Conservation (phyloP, 2,888 invertebrate species). For the Timema cristinae region DNA sequence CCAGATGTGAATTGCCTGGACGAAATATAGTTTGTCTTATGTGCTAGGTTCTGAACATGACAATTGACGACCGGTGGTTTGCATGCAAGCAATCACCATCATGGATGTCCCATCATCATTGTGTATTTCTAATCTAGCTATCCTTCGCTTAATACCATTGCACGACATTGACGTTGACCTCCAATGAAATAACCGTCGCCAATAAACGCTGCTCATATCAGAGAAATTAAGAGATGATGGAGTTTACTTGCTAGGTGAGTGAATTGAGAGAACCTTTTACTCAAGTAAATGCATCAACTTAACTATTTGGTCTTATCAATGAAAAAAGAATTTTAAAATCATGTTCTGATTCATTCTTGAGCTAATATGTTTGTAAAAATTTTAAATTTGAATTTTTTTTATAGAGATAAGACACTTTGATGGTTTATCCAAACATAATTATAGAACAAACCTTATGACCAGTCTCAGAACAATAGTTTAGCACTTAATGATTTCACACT, state of each 20-base stretch:
- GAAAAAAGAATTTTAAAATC: not conserved
- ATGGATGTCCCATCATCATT: conserved; percentile 81
- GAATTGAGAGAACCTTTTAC: not conserved
- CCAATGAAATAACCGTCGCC: conserved; percentile 60
- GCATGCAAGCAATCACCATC: conserved; percentile 80
- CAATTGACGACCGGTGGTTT: conserved; percentile 92
- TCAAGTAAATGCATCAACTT: not conserved
- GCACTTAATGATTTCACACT: too few species aligned
- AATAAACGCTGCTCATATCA: conserved; percentile 77
- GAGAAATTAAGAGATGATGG: conserved; percentile 86
- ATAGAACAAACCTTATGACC: too few species aligned
- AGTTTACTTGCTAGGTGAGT: conserved; percentile 77
- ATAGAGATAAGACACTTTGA: not conserved
- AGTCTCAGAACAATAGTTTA: too few species aligned
- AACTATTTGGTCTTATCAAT: not conserved
- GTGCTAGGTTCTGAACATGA: conserved; percentile 76
- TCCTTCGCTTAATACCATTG: conserved; percentile 83
- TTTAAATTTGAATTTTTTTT: not conserved
- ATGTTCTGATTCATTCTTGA: not conserved
- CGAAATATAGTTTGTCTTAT: conserved; percentile 22
- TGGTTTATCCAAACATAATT: not conserved
- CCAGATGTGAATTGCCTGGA: not conserved
- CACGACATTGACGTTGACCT: conserved; percentile 61
- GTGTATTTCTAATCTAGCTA: conserved; percentile 92
- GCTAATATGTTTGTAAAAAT: not conserved